Base-by-base conservation (phyloP, 2,797 vertebrate genomes). In the Emys orbicularis region DNA sequence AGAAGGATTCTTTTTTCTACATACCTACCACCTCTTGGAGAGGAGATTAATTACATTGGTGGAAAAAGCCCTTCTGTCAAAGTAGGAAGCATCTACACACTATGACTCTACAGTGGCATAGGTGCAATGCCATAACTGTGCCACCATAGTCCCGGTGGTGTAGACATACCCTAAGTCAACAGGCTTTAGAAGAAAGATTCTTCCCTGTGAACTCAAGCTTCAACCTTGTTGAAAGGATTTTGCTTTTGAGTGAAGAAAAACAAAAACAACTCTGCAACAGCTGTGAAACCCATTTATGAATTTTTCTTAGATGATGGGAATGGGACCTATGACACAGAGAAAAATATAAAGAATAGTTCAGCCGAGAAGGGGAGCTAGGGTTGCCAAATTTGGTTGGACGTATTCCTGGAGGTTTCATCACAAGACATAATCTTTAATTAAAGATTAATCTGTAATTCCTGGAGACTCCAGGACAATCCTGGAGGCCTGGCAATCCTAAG, bases 331-430 rank as follows among this genome's bases (percentile, higher is more conserved):
- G 81, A 90, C 88, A 61, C 83, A 91, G 37, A 92, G 79, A 85
- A 90, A 72, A 85, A 52, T 74, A 72, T 65, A 93, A 90, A 87
- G 29, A 92, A 89, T 23, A 89, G 44, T 92, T 87, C 61, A 94
- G 96, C 12, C 81, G 84, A 15, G 79, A 74, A 31, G 92, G 84
- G 54, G 79, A 95, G 74, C 15, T 94, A 90, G 23, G 54, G 23
- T 54, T 25, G 54, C 21, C 21, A 54, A 25, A 54, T 54, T 54
- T 54, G 54, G 54, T 54, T 54, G 54, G 54, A 54, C 2, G 21
- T 54, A 54, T 25, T 54, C 21, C 9, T 54, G 54, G 21, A 54
- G 21, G 23, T 54, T 54, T 54, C 23, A 25, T 54, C 54, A 54
- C 54, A 54, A 10, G 54, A 54, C 8, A 54, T 54, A 54, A 54